Evolutionary conservation across 1,140 invertebrate genomes (phyloP), one percentile per base, ranked within the genome.

Genomic region (Oryctes rhinoceros): DNA sequence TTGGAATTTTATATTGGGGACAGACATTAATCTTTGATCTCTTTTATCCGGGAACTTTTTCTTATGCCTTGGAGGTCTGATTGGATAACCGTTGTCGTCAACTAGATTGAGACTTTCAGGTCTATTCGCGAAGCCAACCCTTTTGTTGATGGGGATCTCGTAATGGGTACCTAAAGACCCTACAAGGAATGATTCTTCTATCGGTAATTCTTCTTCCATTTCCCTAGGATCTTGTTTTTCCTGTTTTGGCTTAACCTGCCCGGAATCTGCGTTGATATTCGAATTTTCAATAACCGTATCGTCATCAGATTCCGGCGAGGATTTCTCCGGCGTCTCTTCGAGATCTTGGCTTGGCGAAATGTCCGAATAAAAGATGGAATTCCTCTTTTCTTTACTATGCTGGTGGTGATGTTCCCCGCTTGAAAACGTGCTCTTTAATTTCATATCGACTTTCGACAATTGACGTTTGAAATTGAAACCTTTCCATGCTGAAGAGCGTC

Each of bases 361-460:
- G 5, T 84, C 85, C 4, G 85, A 83, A 84, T 89, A 85, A 86
- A 88, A 86, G 35, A 86, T 84, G 7, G 88, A 88, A 80, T 83
- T 86, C 81, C 88, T 85, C 81, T 88, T 87, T 49, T 86, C 86
- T 79, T 86, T 86, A 13, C 83, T 81, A 35, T 30, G 67, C n/a
- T 74, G 48, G 18, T 67, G 65, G 24, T 71, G 65, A 18, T 76
- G 75, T 18, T 76, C 75, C 3, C 39, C 75, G 47, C 44, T 37
- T 11, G 78, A 75, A 39, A 81, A 91, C 80, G 89, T 91, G 83
- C 91, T 93, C 85, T 94, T 94, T 82, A 95, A 90, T 87, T 94
- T 95, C 84, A 94, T 90, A 88, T 96, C 94, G 79, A 94, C 94
- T 88, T 92, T 94, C 80, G 92, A 94, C 82, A 95, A 90, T 87